Evolutionary conservation across 2,888 invertebrate species (phyloP).

Genomic region (Drosophila hawaiiensis): DNA sequence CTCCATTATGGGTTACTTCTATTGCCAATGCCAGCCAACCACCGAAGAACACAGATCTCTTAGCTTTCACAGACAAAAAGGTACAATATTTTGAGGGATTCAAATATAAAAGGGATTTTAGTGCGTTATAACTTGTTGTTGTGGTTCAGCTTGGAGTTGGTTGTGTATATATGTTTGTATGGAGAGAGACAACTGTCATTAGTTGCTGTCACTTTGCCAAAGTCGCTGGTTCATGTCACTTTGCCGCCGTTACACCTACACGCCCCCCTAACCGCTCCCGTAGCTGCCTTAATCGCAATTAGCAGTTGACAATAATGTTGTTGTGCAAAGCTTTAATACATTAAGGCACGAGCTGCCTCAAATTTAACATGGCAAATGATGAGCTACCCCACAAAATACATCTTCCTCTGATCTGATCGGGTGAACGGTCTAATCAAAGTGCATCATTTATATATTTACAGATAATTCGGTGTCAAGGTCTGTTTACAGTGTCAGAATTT

Average conservation of each 20-base stretch:
- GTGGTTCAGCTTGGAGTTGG: conserved; percentile 18
- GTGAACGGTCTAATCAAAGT: no score
- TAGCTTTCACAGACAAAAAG: conserved; percentile 1
- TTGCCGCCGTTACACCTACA: conserved; percentile 23
- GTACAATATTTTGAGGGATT: not conserved
- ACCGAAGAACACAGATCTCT: conserved; percentile 32
- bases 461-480: conserved; percentile 51
- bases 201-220: conserved; percentile 45
- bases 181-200: conserved; percentile 33
- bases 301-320: conserved; percentile 62
- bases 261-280: not conserved
- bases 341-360: conserved; percentile 53
- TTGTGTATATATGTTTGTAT: not conserved
- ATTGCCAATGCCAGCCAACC: conserved; percentile 30
- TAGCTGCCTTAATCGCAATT: conserved; percentile 9
- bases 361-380: conserved; percentile 47
- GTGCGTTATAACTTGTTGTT: conserved; percentile 12
- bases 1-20: conserved; percentile 7
- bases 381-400: conserved; percentile 27
- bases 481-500: conserved; percentile 20
- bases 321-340: conserved; percentile 66
- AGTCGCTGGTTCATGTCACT: conserved; percentile 43
- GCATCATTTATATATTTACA: conserved; percentile 16
- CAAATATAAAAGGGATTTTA: conserved; percentile 34
- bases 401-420: conserved; percentile 7